Evolutionary conservation across 2,113 vertebrate species (phyloP), one percentile per base, ranked within the genome.

Genomic region (Saimiri boliviensis): DNA sequence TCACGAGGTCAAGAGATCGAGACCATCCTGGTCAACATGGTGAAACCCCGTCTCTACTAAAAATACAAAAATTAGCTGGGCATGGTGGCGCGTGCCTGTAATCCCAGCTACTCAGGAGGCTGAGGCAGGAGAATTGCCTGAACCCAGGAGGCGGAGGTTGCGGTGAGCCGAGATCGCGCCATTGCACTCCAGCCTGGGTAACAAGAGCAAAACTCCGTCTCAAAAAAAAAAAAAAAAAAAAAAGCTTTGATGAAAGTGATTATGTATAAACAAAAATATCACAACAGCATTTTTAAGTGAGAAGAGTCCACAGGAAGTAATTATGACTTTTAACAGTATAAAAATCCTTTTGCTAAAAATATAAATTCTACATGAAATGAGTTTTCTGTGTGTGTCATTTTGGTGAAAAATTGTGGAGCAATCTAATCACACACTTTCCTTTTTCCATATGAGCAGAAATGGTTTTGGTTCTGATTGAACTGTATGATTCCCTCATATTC

Each of bases 261-360:
- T 58, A 60, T 19, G 5, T 70, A 12, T 85, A 82, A 90, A 84
- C 21, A 92, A 96, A 86, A 89, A 92, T 63, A 63, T 32, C 60
- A 19, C 13, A 93, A 76, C 3, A 82, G 49, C 30, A 86, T 86
- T 87, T 84, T 89, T 77, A 86, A 92, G 45, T 19, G 30, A 52
- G 10, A 96, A 85, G 45, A 93, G 58, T 12, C 23, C 10, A 60
- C 0, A 95, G 27, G 17, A 88, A 83, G 10, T 66, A 70, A 17
- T 93, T 66, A 93, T 79, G 82, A 86, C 23, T 74, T 93, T 89
- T 68, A 96, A 93, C 58, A 95, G 63, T 81, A 85, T 85, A 89
- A 96, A 90, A 60, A 80, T 19, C 20, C 1, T 94, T 83, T 90
- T 70, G 32, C 3, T 80, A 83, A 96, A 92, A 74, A 68, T 27